A percentile compares a stretch with the other conserved stretches of the same genome.
Conservation (phyloP, 2,797 vertebrate genomes). For the Cynodonichthys magdalenae region DNA sequence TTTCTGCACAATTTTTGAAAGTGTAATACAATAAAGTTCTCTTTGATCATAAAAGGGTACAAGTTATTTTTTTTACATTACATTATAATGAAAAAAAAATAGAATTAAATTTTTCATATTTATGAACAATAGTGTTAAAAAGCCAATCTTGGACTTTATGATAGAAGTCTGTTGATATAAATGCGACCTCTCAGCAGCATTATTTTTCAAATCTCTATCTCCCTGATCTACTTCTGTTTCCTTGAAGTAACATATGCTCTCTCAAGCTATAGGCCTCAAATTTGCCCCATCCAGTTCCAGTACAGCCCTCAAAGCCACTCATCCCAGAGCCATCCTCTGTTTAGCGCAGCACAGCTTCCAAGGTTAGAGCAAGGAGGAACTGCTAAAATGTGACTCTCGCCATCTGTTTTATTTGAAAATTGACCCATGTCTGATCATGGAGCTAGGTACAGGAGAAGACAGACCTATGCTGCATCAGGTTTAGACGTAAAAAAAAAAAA, state of each 20-base stretch:
- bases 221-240: slow-evolving; percentile 20
- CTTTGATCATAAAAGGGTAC: too few relatives aligned
- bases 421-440: slow-evolving; percentile 39
- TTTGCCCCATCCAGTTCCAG: slow-evolving; percentile 28
- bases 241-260: slow-evolving; percentile 23
- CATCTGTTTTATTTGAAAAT: slow-evolving; percentile 66
- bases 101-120: too few relatives aligned
- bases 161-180: background rate
- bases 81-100: too few relatives aligned
- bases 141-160: too few relatives aligned
- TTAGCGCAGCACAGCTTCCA: slow-evolving; percentile 68
- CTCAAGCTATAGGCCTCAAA: slow-evolving; percentile 16
- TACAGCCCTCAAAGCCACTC: slow-evolving; percentile 42
- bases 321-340: slow-evolving; percentile 49
- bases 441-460: slow-evolving; percentile 31
- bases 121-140: too few relatives aligned
- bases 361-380: slow-evolving; percentile 73
- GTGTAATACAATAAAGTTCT: too few relatives aligned
- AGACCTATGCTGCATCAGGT: slow-evolving; percentile 10
- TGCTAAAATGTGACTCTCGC: slow-evolving; percentile 50
- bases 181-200: slow-evolving; percentile 14
- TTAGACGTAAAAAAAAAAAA: background rate
- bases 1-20: too few relatives aligned
- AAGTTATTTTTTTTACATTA: too few relatives aligned
- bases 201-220: slow-evolving; percentile 10